phyloP scores from a whole-genome alignment of 2,888 invertebrate genomes.

The Spialia ferax region DNA sequence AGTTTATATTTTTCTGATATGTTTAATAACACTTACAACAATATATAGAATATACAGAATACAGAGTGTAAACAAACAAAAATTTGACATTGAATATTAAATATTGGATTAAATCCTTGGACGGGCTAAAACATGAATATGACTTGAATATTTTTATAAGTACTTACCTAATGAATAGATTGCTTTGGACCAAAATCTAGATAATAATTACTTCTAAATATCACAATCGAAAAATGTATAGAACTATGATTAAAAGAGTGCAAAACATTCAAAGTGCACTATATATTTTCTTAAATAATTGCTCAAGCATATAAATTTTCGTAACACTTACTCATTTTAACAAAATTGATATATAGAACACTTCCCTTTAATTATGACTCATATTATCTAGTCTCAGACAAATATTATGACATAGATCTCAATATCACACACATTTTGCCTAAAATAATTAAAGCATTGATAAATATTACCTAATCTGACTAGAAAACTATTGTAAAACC shows the following conservation, averaged over 20 bases:
- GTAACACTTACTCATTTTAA: too few relatives aligned
- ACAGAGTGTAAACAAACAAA: neutral
- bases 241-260: neutral
- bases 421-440: neutral
- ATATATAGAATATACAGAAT: constrained; percentile 11
- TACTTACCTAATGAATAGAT: constrained; percentile 14
- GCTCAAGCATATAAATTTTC: neutral
- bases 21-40: constrained; percentile 12
- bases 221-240: constrained; percentile 30
- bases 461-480: constrained; percentile 9
- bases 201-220: constrained; percentile 17
- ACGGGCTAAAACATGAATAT: constrained; percentile 23
- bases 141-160: constrained; percentile 17
- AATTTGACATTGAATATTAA: constrained; percentile 14
- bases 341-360: too few relatives aligned
- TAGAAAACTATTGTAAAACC: neutral
- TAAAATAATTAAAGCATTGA: constrained; percentile 21
- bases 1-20: constrained; percentile 19
- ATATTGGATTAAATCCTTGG: constrained; percentile 16
- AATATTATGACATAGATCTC: neutral
- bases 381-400: too few relatives aligned
- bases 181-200: constrained; percentile 31
- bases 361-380: too few relatives aligned
- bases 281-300: neutral
- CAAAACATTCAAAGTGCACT: neutral